Evolutionary conservation across 23 tunicate genomes (phyloP), one percentile per base, ranked within the genome.

Genomic region (Trididemnum clinides): DNA sequence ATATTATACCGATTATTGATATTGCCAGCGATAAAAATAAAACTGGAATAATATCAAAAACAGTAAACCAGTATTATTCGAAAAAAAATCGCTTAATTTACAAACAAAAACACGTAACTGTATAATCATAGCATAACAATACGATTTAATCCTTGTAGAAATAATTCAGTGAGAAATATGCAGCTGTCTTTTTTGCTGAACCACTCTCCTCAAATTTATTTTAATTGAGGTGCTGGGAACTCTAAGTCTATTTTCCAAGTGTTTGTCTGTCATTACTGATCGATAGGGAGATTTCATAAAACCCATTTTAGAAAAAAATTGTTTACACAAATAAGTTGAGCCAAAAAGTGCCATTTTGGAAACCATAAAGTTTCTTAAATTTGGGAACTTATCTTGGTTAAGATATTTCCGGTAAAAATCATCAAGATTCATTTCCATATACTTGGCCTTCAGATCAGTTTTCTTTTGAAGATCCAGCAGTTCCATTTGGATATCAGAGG

Each of bases 351-450:
- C 82, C 82, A 77, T 77, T 77, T 77, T 49, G 7, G 82, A 49
- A 49, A 73, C 73, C 82, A 77, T 77, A 33, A 77, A 77, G 49
- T 77, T 77, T 77, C 33, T 77, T 22, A 77, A 77, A 77, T 77
- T 39, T 49, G 82, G 73, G 49, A 77, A 77, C 21, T 77, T 49
- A 49, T 44, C 82, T 49, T 77, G 82, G 82, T 77, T 49, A 38
- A 77, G 82, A 49, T 71, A 27, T 71, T 71, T 71, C n/a, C 78
- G 78, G 57, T 71, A 72, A 72, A 72, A 72, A 72, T 72, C 82
- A 4, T 73, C 82, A 39, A 77, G 82, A 77, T 77, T 77, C 82
- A 77, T 77, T 77, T 77, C 72, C 82, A 77, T 18, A 77, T 77
- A 71, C 0, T 64, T 64, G 0, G 32, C 72, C 72, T 0, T 64